Base-by-base conservation (phyloP, 2,888 invertebrate species). In the Brenthis daphne region DNA sequence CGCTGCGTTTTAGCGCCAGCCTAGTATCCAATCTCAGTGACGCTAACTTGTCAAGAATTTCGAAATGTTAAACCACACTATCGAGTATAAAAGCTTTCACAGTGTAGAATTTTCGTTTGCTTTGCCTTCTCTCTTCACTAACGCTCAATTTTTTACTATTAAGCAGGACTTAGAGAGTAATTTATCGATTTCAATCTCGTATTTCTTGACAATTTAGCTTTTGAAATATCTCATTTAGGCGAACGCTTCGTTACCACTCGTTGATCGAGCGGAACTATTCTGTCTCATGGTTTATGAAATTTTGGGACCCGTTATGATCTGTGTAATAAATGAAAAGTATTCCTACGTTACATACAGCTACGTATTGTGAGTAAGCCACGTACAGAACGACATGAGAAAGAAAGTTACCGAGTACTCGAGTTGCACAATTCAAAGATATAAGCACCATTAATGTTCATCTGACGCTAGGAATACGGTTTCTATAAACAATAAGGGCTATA, bases 281-380 rank as follows among this genome's bases (percentile, higher is more conserved):
- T 85, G 83, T 87, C 88, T 89, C 89, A 87, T 87, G 86, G 80
- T 85, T 87, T 84, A 82, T 80, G 80, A 85, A 84, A 86, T 85
- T 83, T 72, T 72, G 73, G 77, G 77, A 77, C 76, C 74, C 74
- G 74, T 73, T 66, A 69, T 73, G 68, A 76, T 71, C 74, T 74
- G 74, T 75, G 78, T 77, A 73, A 77, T 77, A 77, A 72, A 73
- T 69, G 72, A 69, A 57, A 70, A 69, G 74, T 68, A 66, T 64
- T 67, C 65, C 65, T 57, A 54, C 61, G 61, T 65, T 65, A 29
- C 24, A 53, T 51, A 63, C 33, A 47, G 64, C 51, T 48, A 56
- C 55, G 51, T 66, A 13, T 51, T 50, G 50, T 69, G 77, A 63
- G 54, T 70, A 29, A 48, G 50, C 48, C 65, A 69, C 69, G 64